Evolutionary conservation across 1,140 invertebrate genomes (phyloP), one percentile per base, ranked within the genome.

Genomic region (Dendroctonus valens): DNA sequence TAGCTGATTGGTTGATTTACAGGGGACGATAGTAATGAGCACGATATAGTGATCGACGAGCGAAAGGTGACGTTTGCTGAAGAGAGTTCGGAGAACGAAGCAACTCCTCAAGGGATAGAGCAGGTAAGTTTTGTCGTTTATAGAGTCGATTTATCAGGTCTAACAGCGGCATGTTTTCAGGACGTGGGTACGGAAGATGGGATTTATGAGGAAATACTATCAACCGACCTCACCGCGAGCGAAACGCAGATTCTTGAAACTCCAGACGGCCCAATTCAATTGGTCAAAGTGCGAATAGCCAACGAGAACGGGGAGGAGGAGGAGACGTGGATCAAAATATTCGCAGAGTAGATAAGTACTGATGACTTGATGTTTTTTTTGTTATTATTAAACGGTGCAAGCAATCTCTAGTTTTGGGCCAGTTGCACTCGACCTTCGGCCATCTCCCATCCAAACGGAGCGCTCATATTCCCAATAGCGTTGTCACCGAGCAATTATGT

Each of bases 11-110:
- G 11, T 51, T 15, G 8, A 11, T 51, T 11, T 51, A 6, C 11
- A 51, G 11, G 50, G 11, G 73, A 74, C 14, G 78, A 80, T 52
- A 79, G 78, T 72, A 69, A 68, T n/a, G 81, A 81, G 6, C 78
- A 83, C 65, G 81, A 83, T 73, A 78, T 85, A 6, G 82, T 84
- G 12, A 83, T 84, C 39, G 80, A 85, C 72, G 79, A 79, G 65
- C 78, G 82, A 74, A 74, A 76, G 59, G 72, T 78, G 6, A 74
- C 69, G 37, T 75, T 78, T 62, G 72, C 71, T 41, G 70, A 72
- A 6, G 68, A 70, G 7, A 68, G 49, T 12, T 70, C 72, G 5
- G 75, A 71, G 11, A 72, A 64, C n/a, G 75, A 78, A 15, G 67
- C 66, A 11, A 59, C 65, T 15, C 71, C 68, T 11, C 70, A 73